Conservation (phyloP, 2,113 vertebrate species). For the Forbesichthys agassizii region DNA sequence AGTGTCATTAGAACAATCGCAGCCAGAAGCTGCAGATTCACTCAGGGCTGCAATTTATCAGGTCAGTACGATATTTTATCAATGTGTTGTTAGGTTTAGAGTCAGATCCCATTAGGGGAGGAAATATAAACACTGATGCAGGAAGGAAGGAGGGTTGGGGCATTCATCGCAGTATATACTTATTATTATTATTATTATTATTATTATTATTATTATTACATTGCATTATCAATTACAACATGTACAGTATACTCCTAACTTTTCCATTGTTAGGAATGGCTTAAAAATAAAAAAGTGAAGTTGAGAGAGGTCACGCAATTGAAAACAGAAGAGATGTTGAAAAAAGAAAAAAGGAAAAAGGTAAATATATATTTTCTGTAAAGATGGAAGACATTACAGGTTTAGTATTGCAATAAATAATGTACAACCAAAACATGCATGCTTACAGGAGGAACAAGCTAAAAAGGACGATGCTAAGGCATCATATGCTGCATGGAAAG, state of each 20-base stretch:
- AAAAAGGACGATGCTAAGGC: slow-evolving; percentile 84
- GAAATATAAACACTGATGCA: too few relatives aligned
- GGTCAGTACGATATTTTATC: slow-evolving; percentile 69
- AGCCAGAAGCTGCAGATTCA: slow-evolving; percentile 76
- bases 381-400: background rate
- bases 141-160: too few relatives aligned
- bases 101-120: too few relatives aligned
- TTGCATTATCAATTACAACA: background rate
- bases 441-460: slow-evolving; percentile 57
- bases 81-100: background rate
- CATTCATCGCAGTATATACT: too few relatives aligned
- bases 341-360: slow-evolving; percentile 78
- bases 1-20: slow-evolving; percentile 60
- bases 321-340: slow-evolving; percentile 80
- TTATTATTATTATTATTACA: too few relatives aligned
- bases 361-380: slow-evolving; percentile 60
- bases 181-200: too few relatives aligned
- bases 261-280: slow-evolving; percentile 82
- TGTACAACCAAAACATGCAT: too few relatives aligned
- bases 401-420: too few relatives aligned
- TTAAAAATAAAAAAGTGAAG: slow-evolving; percentile 85
- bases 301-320: slow-evolving; percentile 70
- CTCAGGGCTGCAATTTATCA: slow-evolving; percentile 89
- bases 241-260: background rate
- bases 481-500: slow-evolving; percentile 90